These are phyloP conservation scores for Erebia palarica DNA, from an alignment of 2,888 invertebrate genomes.

Conservation along the genomic window DNA sequence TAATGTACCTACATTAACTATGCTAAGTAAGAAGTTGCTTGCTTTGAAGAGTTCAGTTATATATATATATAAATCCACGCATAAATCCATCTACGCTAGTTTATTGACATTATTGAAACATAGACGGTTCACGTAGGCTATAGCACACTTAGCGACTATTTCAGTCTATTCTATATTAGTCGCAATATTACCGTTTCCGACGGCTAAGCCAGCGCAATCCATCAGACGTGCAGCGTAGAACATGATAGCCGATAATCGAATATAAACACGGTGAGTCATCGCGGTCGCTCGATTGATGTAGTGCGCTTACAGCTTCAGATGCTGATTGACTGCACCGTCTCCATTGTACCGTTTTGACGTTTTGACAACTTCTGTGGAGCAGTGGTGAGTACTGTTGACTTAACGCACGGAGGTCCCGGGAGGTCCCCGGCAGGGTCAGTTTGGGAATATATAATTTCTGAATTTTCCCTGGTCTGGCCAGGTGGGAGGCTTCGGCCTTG, in stretches of 20 bases:
- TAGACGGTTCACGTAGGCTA: constrained; percentile 18
- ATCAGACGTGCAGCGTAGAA: constrained; percentile 54
- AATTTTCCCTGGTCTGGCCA: no score
- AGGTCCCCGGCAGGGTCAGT: no score
- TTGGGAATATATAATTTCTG: no score
- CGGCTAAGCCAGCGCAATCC: constrained; percentile 41
- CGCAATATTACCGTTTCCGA: constrained; percentile 21
- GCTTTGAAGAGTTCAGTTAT: constrained; percentile 3
- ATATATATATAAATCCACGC: no score
- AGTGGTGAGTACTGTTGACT: no score
- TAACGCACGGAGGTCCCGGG: no score
- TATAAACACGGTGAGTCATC: constrained; percentile 70
- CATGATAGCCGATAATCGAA: constrained; percentile 57
- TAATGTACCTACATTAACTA: not conserved
- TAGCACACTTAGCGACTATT: constrained; percentile 44
- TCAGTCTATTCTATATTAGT: constrained; percentile 26
- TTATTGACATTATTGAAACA: constrained; percentile 4
- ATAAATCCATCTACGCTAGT: not conserved
- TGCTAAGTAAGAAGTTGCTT: not conserved
- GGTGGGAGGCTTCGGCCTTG: no score
- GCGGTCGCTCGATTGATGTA: constrained; percentile 38
- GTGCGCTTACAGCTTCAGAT: constrained; percentile 41
- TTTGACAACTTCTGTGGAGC: no score
- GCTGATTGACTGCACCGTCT: constrained; percentile 37
- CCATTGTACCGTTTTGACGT: constrained; percentile 33